phyloP scores from a whole-genome alignment of 1,140 invertebrate species.

The Ditylenchus dipsaci region DNA sequence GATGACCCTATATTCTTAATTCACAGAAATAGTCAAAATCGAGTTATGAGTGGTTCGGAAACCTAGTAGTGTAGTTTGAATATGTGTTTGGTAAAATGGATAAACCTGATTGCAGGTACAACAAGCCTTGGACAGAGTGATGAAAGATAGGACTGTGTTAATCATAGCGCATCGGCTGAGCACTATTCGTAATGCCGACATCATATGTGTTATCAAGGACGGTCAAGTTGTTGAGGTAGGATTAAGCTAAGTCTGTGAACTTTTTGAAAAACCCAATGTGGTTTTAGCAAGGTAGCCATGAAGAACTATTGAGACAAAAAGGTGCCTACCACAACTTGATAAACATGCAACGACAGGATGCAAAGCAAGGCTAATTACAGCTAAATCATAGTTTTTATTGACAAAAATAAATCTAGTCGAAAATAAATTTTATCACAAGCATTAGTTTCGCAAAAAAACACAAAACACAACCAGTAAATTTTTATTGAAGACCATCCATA shows the following conservation, averaged over 20 bases:
- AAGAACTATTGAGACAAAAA: slow-evolving; percentile 29
- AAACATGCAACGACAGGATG: slow-evolving; percentile 9
- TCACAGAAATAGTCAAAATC: too few relatives aligned
- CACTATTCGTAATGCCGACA: slow-evolving; percentile 69
- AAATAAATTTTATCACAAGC: too few relatives aligned
- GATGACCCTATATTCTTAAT: too few relatives aligned
- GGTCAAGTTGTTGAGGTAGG: slow-evolving; percentile 43
- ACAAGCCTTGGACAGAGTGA: slow-evolving; percentile 61
- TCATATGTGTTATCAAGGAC: slow-evolving; percentile 32
- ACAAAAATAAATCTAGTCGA: too few relatives aligned
- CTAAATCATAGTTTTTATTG: too few relatives aligned
- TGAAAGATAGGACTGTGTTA: slow-evolving; percentile 66
- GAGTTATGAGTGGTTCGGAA: too few relatives aligned
- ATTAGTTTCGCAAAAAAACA: too few relatives aligned
- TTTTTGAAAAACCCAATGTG: neutral
- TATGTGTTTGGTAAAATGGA: neutral
- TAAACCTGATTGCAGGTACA: slow-evolving; percentile 58
- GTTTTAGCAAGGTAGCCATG: slow-evolving; percentile 38
- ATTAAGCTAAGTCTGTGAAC: slow-evolving; percentile 58
- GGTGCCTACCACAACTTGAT: slow-evolving; percentile 9
- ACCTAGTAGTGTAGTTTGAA: neutral
- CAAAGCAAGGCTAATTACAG: neutral
- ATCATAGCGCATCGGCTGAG: slow-evolving; percentile 73
- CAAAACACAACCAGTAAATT: too few relatives aligned
- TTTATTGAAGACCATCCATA: too few relatives aligned